phyloP scores from a whole-genome alignment of 2,113 vertebrate genomes.

The Mirounga angustirostris region DNA sequence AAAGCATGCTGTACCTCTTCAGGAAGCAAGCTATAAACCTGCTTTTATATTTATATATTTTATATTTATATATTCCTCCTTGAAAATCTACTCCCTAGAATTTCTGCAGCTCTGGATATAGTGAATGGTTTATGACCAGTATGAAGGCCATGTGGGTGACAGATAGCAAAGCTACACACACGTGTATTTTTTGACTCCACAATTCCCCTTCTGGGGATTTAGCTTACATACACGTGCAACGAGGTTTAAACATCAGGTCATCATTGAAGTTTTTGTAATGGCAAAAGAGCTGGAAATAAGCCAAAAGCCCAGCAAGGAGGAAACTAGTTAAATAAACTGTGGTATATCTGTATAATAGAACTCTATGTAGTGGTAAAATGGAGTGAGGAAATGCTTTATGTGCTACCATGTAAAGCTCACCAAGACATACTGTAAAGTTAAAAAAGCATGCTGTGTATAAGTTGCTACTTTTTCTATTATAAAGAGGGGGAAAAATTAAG shows the following conservation, averaged over 20 bases:
- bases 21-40: conserved; percentile 49
- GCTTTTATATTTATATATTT: too few species aligned
- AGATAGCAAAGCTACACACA: background rate
- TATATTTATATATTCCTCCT: background rate
- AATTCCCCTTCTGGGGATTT: background rate
- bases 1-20: background rate
- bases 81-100: background rate
- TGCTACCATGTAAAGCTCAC: background rate
- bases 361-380: background rate
- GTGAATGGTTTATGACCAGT: background rate
- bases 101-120: background rate
- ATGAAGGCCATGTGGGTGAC: background rate
- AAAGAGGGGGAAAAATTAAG: background rate
- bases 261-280: background rate
- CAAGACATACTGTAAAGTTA: background rate
- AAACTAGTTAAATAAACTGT: conserved; percentile 21
- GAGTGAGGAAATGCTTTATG: background rate
- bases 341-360: background rate
- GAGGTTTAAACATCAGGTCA: background rate
- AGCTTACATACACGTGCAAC: background rate
- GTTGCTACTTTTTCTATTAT: background rate
- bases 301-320: background rate
- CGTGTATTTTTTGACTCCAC: background rate
- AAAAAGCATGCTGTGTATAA: background rate
- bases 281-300: background rate